Evolutionary conservation across 2,888 invertebrate species (phyloP), one percentile per base, ranked within the genome.

Genomic region (Sphaeridia pumilis): DNA sequence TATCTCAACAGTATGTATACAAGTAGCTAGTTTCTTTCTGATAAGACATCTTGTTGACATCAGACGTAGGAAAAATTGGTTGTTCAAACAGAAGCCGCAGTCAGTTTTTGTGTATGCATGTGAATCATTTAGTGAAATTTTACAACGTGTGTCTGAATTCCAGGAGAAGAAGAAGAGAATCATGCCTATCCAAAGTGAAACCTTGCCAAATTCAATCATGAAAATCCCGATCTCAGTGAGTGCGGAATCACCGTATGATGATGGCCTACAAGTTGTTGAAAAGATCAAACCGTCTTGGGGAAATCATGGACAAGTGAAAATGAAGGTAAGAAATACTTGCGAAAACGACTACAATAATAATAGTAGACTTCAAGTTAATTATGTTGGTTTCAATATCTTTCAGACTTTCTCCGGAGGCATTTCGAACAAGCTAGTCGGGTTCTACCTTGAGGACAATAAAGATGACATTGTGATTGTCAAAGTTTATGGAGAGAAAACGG

Each of bases 361-460:
- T 17, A 26, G 42, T 42, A 10, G 17, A 14, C 10, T 17, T 14
- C 17, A 14, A 10, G 10, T 43, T 21, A 43, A 43, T 4, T 7
- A n/a, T n/a, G n/a, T n/a, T n/a, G n/a, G n/a, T n/a, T n/a, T n/a
- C n/a, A n/a, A n/a, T 41, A 14, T 22, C 17, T 46, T 27, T n/a
- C 73, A 94, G 92, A 73, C 83, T 68, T 90, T 94, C 71, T 92
- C 89, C 58, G 87, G 92, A 76, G 94, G 94, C 42, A 87, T 90
- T 58, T 90, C 93, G 45, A 94, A 94, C 73, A 89, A 87, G 71
- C 75, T 95, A 65, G 78, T 93, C 51, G 87, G 87, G 31, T 87
- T 85, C 66, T 79, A 77, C 68, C 70, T 74, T 58, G 71, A 70
- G 41, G 72, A 70, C 34, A 71, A 75, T 55, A 70, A 70, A n/a